These are phyloP conservation scores for Palythoa heliodiscus DNA, from an alignment of 92 coral and sea anemone genomes.

Conservation along the genomic window DNA sequence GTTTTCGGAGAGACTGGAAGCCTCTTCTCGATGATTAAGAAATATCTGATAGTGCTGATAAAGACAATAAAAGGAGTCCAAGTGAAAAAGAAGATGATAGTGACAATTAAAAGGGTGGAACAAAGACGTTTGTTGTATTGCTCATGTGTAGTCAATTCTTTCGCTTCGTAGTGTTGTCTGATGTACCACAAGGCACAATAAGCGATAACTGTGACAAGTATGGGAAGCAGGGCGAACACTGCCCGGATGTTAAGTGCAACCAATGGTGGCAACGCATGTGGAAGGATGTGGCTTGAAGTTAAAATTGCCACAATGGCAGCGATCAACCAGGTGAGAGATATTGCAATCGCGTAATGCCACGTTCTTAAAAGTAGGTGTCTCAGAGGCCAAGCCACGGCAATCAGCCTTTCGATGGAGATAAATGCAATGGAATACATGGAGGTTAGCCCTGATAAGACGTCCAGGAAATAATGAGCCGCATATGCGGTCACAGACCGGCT, in stretches of 20 bases:
- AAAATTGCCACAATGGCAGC: background rate
- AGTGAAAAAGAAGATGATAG: constrained; percentile 18
- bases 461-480: constrained; percentile 10
- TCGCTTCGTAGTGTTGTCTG: constrained; percentile 3
- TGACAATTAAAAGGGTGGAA: constrained; percentile 12
- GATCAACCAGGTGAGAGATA: constrained; percentile 25
- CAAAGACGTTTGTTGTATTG: constrained; percentile 10
- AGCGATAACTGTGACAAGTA: background rate
- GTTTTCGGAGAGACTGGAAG: background rate
- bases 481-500: background rate
- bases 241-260: constrained; percentile 7
- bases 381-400: constrained; percentile 17
- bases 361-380: constrained; percentile 3
- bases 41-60: background rate
- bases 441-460: constrained; percentile 7
- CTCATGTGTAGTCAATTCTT: background rate
- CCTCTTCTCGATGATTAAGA: background rate
- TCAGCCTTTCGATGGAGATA: constrained; percentile 30
- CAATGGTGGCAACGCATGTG: background rate
- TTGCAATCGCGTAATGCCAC: constrained; percentile 22
- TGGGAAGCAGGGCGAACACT: constrained; percentile 9
- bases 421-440: constrained; percentile 32
- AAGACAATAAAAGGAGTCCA: constrained; percentile 15
- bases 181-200: constrained; percentile 23
- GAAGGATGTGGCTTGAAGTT: background rate